Conservation (phyloP, 2,888 invertebrate genomes). For the Microplitis manilae region DNA sequence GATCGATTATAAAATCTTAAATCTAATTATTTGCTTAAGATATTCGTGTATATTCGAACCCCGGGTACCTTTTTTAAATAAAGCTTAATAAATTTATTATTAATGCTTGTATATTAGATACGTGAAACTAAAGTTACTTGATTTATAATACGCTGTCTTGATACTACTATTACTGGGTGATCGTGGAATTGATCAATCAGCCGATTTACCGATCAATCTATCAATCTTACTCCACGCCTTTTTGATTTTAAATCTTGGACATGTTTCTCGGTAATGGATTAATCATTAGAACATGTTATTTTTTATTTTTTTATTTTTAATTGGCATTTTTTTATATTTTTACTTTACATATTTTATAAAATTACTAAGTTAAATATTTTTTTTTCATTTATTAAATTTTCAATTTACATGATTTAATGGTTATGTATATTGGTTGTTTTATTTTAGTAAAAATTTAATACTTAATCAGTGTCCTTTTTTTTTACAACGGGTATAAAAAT, state of each 20-base stretch:
- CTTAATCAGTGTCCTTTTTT: conserved; percentile 64
- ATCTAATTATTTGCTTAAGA: conserved; percentile 35
- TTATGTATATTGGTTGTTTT: conserved; percentile 59
- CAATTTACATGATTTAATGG: conserved; percentile 8
- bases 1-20: conserved; percentile 19
- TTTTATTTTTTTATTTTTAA: background rate
- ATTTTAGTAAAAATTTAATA: conserved; percentile 66
- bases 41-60: background rate
- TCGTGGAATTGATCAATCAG: conserved; percentile 48
- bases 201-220: conserved; percentile 46
- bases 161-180: conserved; percentile 30
- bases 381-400: conserved; percentile 8
- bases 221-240: conserved; percentile 42
- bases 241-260: conserved; percentile 15
- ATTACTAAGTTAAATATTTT: conserved; percentile 5
- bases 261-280: conserved; percentile 1
- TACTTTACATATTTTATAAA: background rate
- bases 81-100: conserved; percentile 14
- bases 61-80: conserved; percentile 1
- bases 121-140: conserved; percentile 34
- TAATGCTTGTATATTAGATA: conserved; percentile 27
- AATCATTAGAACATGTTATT: conserved; percentile 1
- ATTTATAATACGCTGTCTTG: conserved; percentile 41
- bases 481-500: conserved; percentile 61
- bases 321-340: background rate